These are phyloP conservation scores for Anableps anableps DNA, from an alignment of 2,797 vertebrate genomes.

Conservation along the genomic window DNA sequence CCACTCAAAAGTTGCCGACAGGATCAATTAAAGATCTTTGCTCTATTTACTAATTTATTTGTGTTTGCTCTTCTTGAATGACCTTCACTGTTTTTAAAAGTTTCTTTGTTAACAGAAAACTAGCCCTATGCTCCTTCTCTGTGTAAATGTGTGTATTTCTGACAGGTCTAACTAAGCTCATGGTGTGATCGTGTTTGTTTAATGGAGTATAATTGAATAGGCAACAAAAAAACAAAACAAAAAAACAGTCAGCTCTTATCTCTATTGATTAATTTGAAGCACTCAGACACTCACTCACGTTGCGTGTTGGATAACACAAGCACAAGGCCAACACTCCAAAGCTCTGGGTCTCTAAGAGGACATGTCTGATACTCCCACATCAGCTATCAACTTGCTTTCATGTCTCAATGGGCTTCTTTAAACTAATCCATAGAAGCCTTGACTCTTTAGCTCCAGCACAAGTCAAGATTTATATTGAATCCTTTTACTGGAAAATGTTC, in stretches of 20 bases:
- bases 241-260: conserved; percentile 70
- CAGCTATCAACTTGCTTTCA: conserved; percentile 68
- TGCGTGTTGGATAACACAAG: conserved; percentile 13
- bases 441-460: conserved; percentile 28
- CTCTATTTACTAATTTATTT: conserved; percentile 1
- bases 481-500: conserved; percentile 32
- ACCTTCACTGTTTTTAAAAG: conserved; percentile 15
- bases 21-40: conserved; percentile 32
- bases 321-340: conserved; percentile 29
- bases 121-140: not conserved
- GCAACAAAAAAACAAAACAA: conserved; percentile 69
- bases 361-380: conserved; percentile 64
- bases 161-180: conserved; percentile 64
- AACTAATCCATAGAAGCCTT: conserved; percentile 55
- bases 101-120: conserved; percentile 15
- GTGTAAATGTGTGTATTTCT: conserved; percentile 5
- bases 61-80: conserved; percentile 10
- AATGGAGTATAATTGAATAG: conserved; percentile 81
- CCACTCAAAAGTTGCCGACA: conserved; percentile 22
- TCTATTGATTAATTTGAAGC: conserved; percentile 67
- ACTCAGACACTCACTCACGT: conserved; percentile 26
- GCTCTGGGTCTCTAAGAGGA: conserved; percentile 53
- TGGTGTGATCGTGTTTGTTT: conserved; percentile 80
- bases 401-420: conserved; percentile 67
- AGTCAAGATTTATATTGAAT: conserved; percentile 37